phyloP scores from a whole-genome alignment of 2,888 invertebrate species.

The Allygus modestus region DNA sequence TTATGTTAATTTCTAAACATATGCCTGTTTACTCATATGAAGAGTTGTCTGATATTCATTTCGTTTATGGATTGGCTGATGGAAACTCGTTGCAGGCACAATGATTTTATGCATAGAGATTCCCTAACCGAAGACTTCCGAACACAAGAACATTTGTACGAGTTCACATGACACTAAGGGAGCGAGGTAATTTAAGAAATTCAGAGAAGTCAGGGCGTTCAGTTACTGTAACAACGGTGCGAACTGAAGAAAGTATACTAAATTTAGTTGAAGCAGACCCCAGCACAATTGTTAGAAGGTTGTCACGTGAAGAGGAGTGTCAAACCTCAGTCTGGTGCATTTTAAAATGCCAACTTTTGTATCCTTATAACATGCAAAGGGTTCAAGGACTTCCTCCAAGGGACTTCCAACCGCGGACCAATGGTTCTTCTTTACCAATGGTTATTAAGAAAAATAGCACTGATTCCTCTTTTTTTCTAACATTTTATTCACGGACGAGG shows the following conservation, averaged over 20 bases:
- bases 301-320: not conserved
- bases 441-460: conserved; percentile 28
- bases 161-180: too few species aligned
- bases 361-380: not conserved
- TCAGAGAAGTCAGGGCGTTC: not conserved
- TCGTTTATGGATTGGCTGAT: too few species aligned
- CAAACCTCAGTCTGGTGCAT: not conserved
- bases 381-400: not conserved
- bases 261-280: not conserved
- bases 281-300: not conserved
- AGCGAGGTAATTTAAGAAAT: not conserved
- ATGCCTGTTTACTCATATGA: too few species aligned
- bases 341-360: not conserved
- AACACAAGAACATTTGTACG: too few species aligned
- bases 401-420: not conserved
- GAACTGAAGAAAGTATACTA: too few species aligned
- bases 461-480: conserved; percentile 32
- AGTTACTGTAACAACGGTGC: too few species aligned
- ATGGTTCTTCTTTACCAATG: not conserved
- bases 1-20: too few species aligned
- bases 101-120: too few species aligned
- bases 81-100: too few species aligned
- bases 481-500: conserved; percentile 39
- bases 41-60: too few species aligned
- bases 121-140: too few species aligned